Evolutionary conservation across 2,888 invertebrate species (phyloP), one percentile per base, ranked within the genome.

Genomic region (Pammene aurita): DNA sequence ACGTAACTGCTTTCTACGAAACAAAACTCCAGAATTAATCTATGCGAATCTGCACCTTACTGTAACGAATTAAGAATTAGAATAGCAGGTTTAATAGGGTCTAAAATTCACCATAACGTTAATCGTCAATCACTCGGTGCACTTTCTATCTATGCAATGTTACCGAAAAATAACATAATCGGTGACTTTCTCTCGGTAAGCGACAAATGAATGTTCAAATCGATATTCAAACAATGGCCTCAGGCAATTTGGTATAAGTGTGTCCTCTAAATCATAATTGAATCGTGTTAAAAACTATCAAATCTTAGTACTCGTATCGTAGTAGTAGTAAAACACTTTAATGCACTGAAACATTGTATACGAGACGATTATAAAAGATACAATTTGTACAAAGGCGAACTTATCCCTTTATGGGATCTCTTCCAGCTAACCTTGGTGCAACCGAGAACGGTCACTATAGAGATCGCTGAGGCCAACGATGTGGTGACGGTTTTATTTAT

Each of bases 141-240:
- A 80, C 81, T 84, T 83, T 83, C 81, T 80, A 79, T 73, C 57
- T 72, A 73, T 71, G 76, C 75, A 78, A 72, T 75, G 76, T 77
- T 77, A 77, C 76, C 78, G 72, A 83, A 83, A 80, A 77, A 73
- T 75, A 75, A 77, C 76, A 75, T 69, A 71, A 75, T 71, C 70
- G 72, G 70, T 57, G 67, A 56, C 75, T 75, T 76, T 76, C 76
- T 71, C 74, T 66, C 42, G 14, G 68, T 42, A 34, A 61, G 72
- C 72, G 71, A 73, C 67, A 72, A 72, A 72, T 63, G 60, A 54
- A 67, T 57, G 71, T 61, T 69, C 34, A 34, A 54, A 34, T 54
- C 54, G 34, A 13, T 54, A 7, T 2, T 54, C 54, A n/a, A 54
- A 11, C n/a, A 34, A 54, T 34, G n/a, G 54, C 54, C 34, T 54